These are phyloP conservation scores for Hemicrepidius hirtus DNA, from an alignment of 2,888 invertebrate species.

Conservation along the genomic window DNA sequence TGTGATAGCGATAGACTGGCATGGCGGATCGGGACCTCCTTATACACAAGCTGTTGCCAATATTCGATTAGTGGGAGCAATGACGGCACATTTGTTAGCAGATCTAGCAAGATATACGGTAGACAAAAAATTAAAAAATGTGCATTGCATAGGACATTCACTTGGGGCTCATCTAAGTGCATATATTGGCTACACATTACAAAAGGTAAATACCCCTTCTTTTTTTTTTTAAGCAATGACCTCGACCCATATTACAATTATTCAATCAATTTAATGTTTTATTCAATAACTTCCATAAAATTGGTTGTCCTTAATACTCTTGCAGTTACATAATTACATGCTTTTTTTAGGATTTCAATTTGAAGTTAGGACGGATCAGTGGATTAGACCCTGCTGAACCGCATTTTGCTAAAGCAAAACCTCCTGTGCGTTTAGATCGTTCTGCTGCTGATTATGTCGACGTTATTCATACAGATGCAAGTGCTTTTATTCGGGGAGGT, in stretches of 20 bases:
- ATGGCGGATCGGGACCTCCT: slow-evolving; percentile 88
- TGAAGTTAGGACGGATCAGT: slow-evolving; percentile 86
- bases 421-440: slow-evolving; percentile 88
- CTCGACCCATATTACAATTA: too few species aligned
- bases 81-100: slow-evolving; percentile 83
- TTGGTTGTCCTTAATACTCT: too few species aligned
- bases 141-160: slow-evolving; percentile 92
- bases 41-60: slow-evolving; percentile 96
- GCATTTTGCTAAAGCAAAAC: slow-evolving; percentile 87
- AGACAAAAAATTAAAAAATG: slow-evolving; percentile 76
- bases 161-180: slow-evolving; percentile 90
- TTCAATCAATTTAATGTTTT: too few species aligned
- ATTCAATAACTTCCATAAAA: too few species aligned
- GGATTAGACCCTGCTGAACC: slow-evolving; percentile 96
- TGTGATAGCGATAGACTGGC: slow-evolving; percentile 90
- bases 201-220: too few species aligned
- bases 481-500: slow-evolving; percentile 84
- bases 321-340: too few species aligned
- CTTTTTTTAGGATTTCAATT: slow-evolving; percentile 76
- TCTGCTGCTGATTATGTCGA: slow-evolving; percentile 93
- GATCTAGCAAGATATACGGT: slow-evolving; percentile 71
- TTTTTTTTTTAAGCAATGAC: too few species aligned
- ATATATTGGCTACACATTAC: slow-evolving; percentile 86
- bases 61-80: slow-evolving; percentile 88
- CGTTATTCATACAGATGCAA: slow-evolving; percentile 91